Evolutionary conservation across 2,113 vertebrate species (phyloP), one percentile per base, ranked within the genome.

Genomic region (Saguinus imperator): DNA sequence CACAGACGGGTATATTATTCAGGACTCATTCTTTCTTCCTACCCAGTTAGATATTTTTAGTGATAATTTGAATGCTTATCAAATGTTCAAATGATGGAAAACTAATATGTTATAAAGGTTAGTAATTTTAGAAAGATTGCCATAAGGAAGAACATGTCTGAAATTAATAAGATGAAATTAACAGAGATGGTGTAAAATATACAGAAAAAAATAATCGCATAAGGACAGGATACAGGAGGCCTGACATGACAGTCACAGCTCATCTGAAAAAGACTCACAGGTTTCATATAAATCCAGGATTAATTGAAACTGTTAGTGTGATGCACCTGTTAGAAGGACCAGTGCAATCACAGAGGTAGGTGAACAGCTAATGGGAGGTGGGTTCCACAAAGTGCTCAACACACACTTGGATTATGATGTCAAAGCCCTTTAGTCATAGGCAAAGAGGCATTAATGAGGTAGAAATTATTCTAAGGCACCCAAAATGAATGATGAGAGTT

Each of bases 81-180:
- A 66, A 89, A 13, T 77, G 95, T 73, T 80, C 32, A 68, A 45
- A 21, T 55, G 45, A 94, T 61, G 77, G 10, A 85, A 57, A 77
- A 21, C 35, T 82, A 93, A 72, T 75, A 81, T 12, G 3, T 57
- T 64, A 81, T 37, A 93, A 72, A 73, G 77, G 29, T 73, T 82
- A 83, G 21, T 85, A 81, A 40, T 73, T 93, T 95, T 73, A 86
- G 70, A 48, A 95, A 73, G 25, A 43, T 32, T 27, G 88, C 25
- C 48, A 11, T 5, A 93, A 94, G 25, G 40, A 94, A 87, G 91
- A 82, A 13, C 40, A 61, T 37, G 35, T 85, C 76, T 72, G 37
- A 52, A 96, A 83, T 94, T 35, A 79, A n/a, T 94, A 52, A 66
- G 18, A 79, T 94, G 45, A 89, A 86, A 86, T 76, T 55, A 92